Conservation (phyloP, 2,888 invertebrate species). For the Syrista parreyssii region DNA sequence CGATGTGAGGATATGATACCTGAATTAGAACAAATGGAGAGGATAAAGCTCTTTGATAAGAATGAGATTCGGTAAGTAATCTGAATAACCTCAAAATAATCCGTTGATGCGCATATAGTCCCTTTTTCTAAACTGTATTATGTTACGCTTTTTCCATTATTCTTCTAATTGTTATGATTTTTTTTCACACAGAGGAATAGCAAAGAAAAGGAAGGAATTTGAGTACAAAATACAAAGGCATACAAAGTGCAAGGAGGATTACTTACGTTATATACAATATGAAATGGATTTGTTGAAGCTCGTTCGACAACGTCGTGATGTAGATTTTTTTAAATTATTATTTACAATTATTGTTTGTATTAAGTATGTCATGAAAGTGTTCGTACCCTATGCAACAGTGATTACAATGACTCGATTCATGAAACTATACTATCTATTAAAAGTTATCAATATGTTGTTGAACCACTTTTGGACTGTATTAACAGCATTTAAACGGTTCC, state of each 20-base stretch:
- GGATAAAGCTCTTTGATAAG: constrained; percentile 76
- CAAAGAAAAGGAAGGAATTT: constrained; percentile 76
- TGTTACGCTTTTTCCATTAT: background rate
- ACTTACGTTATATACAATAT: constrained; percentile 77
- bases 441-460: too few relatives aligned
- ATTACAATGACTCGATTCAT: too few relatives aligned
- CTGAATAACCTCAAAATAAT: too few relatives aligned
- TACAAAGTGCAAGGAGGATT: constrained; percentile 78
- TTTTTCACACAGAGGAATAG: constrained; percentile 69
- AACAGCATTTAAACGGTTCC: too few relatives aligned
- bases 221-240: constrained; percentile 80
- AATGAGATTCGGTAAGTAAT: constrained; percentile 75
- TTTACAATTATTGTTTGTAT: background rate
- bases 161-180: constrained; percentile 10
- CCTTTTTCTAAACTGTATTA: background rate
- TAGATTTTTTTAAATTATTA: constrained; percentile 42
- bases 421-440: too few relatives aligned
- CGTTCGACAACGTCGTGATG: constrained; percentile 72
- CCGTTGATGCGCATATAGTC: background rate
- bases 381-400: too few relatives aligned
- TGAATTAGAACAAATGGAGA: constrained; percentile 83
- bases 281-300: constrained; percentile 77
- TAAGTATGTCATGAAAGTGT: too few relatives aligned
- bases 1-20: constrained; percentile 83
- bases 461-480: too few relatives aligned